phyloP scores from a whole-genome alignment of 2,113 vertebrate genomes.

The Dipodomys ordii region DNA sequence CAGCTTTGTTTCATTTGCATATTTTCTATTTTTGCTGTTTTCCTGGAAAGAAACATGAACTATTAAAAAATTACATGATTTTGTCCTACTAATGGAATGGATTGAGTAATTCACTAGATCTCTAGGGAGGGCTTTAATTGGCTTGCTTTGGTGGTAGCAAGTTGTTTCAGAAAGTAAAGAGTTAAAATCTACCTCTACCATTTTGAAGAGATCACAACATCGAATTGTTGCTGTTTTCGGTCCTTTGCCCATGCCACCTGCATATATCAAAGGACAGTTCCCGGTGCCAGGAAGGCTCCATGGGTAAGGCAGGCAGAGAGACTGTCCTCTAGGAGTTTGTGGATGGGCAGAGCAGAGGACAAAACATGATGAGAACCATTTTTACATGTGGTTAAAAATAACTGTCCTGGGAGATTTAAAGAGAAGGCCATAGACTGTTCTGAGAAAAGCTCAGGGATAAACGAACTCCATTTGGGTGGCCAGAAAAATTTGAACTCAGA shows the following conservation, averaged over 20 bases:
- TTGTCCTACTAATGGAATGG: not conserved
- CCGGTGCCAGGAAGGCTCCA: not conserved
- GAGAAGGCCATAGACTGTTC: not conserved
- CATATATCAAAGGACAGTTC: rapidly evolving
- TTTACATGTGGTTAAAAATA: not conserved
- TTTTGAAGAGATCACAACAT: not conserved
- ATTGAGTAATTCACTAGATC: not conserved
- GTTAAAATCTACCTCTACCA: not conserved
- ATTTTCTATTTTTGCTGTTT: not conserved
- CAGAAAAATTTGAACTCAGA: not conserved
- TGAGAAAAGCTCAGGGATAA: not conserved
- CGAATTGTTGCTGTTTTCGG: too few relatives aligned
- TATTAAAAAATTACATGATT: not conserved
- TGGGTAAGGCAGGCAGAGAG: not conserved
- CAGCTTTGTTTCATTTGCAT: not conserved
- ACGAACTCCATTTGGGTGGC: not conserved
- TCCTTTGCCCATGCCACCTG: not conserved
- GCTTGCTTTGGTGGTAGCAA: slow-evolving; percentile 13
- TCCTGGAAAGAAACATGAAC: slow-evolving; percentile 29
- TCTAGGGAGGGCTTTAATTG: slow-evolving; percentile 24
- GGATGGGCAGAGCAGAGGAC: not conserved
- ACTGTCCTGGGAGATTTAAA: not conserved
- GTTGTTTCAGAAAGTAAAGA: not conserved
- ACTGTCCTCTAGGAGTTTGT: not conserved
- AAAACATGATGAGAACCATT: not conserved